A percentile compares a stretch with the other conserved stretches of the same genome.
phyloP scores from a whole-genome alignment of 1,140 invertebrate genomes.

The Lordiphosa clarofinis region DNA sequence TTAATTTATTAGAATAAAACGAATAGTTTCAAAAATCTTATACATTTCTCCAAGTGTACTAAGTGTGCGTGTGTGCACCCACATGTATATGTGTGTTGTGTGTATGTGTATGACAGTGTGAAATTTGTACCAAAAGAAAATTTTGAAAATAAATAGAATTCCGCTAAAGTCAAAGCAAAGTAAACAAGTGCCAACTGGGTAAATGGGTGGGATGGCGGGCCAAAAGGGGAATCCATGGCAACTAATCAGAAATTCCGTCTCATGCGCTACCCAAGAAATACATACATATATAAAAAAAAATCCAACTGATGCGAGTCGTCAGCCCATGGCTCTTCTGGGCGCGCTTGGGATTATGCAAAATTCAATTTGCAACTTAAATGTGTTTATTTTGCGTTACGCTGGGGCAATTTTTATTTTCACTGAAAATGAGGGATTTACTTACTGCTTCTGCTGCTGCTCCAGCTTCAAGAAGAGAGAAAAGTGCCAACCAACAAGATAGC shows the following conservation, averaged over 20 bases:
- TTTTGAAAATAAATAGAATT: slow-evolving; percentile 77
- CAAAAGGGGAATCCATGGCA: slow-evolving; percentile 54
- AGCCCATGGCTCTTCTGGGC: not conserved
- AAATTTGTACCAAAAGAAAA: slow-evolving; percentile 57
- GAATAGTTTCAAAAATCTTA: no score
- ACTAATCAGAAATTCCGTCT: slow-evolving; percentile 77
- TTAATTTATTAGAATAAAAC: no score
- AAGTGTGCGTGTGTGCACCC: not conserved
- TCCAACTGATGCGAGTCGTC: slow-evolving; percentile 16
- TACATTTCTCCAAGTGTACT: not conserved
- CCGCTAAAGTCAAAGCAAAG: slow-evolving; percentile 71
- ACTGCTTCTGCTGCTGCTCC: slow-evolving; percentile 6
- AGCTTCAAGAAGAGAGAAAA: slow-evolving; percentile 18
- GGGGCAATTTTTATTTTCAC: slow-evolving; percentile 78
- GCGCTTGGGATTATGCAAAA: slow-evolving; percentile 74
- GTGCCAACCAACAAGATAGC: slow-evolving; percentile 23
- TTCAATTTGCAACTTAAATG: slow-evolving; percentile 79
- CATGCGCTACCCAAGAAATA: slow-evolving; percentile 57
- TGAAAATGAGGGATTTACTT: slow-evolving; percentile 75
- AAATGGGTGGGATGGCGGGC: not conserved
- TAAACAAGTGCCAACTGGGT: slow-evolving; percentile 40
- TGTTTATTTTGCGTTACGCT: slow-evolving; percentile 79
- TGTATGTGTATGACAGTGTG: slow-evolving; percentile 38
- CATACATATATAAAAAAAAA: slow-evolving; percentile 28
- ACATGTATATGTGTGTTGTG: slow-evolving; percentile 29